Evolutionary conservation across 2,797 vertebrate genomes (phyloP), one percentile per base, ranked within the genome.

Genomic region (Pteronotus mesoamericanus): DNA sequence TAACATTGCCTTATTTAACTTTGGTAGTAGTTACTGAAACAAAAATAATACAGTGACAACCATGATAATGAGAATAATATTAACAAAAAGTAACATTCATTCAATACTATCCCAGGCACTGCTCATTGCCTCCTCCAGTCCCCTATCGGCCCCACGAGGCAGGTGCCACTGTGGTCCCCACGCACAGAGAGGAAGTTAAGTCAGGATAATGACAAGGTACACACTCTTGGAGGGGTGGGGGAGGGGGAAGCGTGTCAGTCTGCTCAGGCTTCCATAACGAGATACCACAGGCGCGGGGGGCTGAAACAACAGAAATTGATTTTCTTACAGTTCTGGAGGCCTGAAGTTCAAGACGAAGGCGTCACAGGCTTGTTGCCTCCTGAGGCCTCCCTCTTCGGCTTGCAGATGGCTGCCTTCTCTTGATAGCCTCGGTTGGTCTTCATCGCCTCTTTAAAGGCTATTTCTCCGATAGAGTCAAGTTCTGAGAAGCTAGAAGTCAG

Each of bases 81-180:
- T 24, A 59, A 32, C 22, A 84, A 46, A 51, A 77, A 39, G 18
- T 5, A 3, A 29, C 18, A 5, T 9, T n/a, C 44, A 22, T 14
- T n/a, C 1, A 12, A 3, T 6, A 77, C 68, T 3, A 6, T 0
- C 14, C 44, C 48, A 44, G 11, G 22, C 6, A 1, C 44, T 3
- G 0, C 32, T 55, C 48, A 11, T 18, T 5, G 18, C 9, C 15
- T 61, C 42, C 2, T 26, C 37, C 1, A 5, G 69, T 10, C 6
- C 19, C 16, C 29, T 7, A 0, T 5, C n/a, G 9, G 22, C 15
- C 5, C 51, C 22, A 11, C 0, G 0, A 39, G 48, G 21, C 16
- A 16, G 44, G 26, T 10, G 0, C 22, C 5, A 2, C 37, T 0
- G 7, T 2, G 3, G 1, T 26, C 32, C 26, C 51, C 9, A 2